phyloP scores from a whole-genome alignment of 2,113 vertebrate species.

The Pteruthius melanotis region DNA sequence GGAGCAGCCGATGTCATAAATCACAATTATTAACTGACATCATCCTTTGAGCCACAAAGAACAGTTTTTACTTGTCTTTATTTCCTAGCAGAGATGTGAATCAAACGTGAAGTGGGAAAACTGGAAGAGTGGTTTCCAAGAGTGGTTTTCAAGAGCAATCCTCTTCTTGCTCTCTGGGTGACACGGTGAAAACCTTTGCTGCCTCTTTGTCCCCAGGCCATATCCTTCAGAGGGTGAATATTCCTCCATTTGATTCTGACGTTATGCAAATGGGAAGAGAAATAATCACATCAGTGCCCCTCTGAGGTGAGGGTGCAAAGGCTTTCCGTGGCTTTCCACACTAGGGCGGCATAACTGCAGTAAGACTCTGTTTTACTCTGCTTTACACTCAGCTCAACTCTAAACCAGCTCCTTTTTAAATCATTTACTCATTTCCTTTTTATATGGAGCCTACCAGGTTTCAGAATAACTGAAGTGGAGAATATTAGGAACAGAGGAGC shows the following conservation, averaged over 20 bases:
- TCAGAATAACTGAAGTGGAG: neutral
- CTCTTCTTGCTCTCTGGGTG: neutral
- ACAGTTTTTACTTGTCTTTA: neutral
- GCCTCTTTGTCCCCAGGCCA: neutral
- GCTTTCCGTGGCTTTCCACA: neutral
- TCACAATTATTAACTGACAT: no score
- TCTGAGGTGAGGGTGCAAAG: neutral
- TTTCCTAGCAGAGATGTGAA: neutral
- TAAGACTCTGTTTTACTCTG: neutral
- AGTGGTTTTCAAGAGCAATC: neutral
- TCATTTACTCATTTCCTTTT: neutral
- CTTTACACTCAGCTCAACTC: neutral
- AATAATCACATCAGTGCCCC: fast-evolving
- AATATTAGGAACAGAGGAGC: neutral
- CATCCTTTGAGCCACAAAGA: neutral
- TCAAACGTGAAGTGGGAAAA: neutral
- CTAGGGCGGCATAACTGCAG: neutral
- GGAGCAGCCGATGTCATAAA: neutral
- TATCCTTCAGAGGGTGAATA: neutral
- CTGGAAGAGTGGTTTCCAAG: neutral
- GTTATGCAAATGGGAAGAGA: neutral
- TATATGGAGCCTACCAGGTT: neutral
- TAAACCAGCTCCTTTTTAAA: neutral
- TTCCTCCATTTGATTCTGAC: neutral
- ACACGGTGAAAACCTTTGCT: fast-evolving